Conservation (phyloP, 2,113 vertebrate genomes). For the Syngnathus floridae region DNA sequence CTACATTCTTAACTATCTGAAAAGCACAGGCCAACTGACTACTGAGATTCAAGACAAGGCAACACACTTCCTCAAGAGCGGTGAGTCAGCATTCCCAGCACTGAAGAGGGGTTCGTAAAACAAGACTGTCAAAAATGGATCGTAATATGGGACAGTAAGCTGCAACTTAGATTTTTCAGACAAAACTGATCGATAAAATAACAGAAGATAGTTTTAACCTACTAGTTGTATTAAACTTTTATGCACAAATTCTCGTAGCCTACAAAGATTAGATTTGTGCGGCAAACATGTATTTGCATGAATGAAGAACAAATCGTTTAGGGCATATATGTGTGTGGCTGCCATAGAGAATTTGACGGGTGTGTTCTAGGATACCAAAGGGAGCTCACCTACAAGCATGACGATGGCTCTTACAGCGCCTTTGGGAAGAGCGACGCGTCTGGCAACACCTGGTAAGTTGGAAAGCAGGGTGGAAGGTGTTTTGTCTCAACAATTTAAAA, state of each 20-base stretch:
- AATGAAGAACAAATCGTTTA: too few relatives aligned
- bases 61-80: constrained; percentile 64
- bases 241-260: too few relatives aligned
- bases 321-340: too few relatives aligned
- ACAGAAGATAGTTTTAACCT: neutral
- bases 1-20: constrained; percentile 77
- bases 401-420: constrained; percentile 82
- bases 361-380: constrained; percentile 77
- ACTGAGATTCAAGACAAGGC: constrained; percentile 62
- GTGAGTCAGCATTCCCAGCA: constrained; percentile 48
- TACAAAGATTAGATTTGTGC: too few relatives aligned
- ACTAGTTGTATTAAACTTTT: neutral
- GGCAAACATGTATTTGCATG: too few relatives aligned
- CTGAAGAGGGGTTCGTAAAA: neutral
- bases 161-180: too few relatives aligned
- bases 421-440: constrained; percentile 73
- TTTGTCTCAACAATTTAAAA: neutral
- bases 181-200: too few relatives aligned
- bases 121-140: neutral
- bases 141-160: too few relatives aligned
- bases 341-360: neutral
- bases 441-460: constrained; percentile 83
- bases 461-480: neutral
- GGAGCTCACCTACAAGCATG: constrained; percentile 78
- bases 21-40: constrained; percentile 70